phyloP scores from a whole-genome alignment of 2,888 invertebrate genomes.

The Mimas tiliae region DNA sequence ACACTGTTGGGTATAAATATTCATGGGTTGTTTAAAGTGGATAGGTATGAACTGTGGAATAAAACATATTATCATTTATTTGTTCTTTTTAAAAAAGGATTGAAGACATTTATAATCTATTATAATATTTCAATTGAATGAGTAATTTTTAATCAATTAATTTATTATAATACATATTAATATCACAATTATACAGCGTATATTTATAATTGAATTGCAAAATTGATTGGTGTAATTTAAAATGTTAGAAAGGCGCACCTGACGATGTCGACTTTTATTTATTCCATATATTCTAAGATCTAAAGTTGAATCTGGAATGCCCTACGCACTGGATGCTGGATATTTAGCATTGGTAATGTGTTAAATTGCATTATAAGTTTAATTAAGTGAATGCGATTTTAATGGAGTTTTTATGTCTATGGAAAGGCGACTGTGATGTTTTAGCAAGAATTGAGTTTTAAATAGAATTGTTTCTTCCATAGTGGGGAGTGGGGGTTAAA shows the following conservation, averaged over 20 bases:
- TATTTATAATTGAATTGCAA: not conserved
- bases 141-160: not conserved
- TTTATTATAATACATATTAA: not conserved
- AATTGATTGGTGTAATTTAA: not conserved
- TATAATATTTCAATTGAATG: not conserved
- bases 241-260: not conserved
- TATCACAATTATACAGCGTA: not conserved
- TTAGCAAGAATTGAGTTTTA: not conserved
- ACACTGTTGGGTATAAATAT: not conserved
- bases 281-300: not conserved
- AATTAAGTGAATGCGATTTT: slow-evolving; percentile 26
- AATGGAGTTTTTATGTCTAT: slow-evolving; percentile 28
- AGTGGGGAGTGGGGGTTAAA: not conserved
- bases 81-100: not conserved
- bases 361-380: slow-evolving; percentile 24
- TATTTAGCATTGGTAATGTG: slow-evolving; percentile 28
- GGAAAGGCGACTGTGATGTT: slow-evolving; percentile 8
- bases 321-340: not conserved
- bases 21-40: not conserved
- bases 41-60: not conserved
- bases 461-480: not conserved
- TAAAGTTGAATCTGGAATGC: slow-evolving; percentile 6
- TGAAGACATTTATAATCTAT: not conserved
- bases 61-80: not conserved
- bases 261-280: not conserved